These are phyloP conservation scores for Ruditapes philippinarum DNA, from an alignment of 1,140 invertebrate genomes.

Conservation along the genomic window DNA sequence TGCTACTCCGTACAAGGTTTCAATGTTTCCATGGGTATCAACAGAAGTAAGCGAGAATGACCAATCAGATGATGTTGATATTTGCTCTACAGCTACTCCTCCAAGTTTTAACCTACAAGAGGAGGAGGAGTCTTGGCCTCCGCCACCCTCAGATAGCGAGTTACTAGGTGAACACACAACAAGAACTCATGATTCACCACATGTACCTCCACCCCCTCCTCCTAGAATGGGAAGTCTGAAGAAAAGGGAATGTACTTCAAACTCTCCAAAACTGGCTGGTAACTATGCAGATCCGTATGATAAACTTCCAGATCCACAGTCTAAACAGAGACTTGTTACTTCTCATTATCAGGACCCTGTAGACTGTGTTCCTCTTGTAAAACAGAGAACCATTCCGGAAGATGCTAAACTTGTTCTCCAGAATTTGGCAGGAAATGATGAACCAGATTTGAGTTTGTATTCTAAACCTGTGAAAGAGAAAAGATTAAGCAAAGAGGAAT, in stretches of 20 bases:
- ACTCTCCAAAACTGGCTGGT: slow-evolving; percentile 18
- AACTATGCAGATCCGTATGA: slow-evolving; percentile 64
- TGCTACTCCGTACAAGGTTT: slow-evolving; percentile 52
- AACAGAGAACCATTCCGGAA: slow-evolving; percentile 41
- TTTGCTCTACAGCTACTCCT: slow-evolving; percentile 42
- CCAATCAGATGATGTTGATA: background rate
- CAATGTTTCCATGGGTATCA: slow-evolving; percentile 44
- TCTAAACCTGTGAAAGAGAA: slow-evolving; percentile 53
- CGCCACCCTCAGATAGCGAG: slow-evolving; percentile 24
- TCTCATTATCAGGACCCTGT: slow-evolving; percentile 54
- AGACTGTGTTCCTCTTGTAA: slow-evolving; percentile 31
- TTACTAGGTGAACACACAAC: background rate
- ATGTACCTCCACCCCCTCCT: slow-evolving; percentile 59
- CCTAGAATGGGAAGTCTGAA: slow-evolving; percentile 46
- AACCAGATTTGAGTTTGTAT: slow-evolving; percentile 63
- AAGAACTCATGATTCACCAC: slow-evolving; percentile 45
- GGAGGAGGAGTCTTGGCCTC: background rate
- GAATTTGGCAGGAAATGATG: slow-evolving; percentile 23
- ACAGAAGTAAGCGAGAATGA: background rate
- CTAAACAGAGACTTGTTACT: background rate
- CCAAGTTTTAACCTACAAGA: background rate
- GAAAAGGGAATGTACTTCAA: background rate
- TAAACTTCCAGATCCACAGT: slow-evolving; percentile 39
- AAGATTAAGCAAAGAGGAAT: slow-evolving; percentile 58
- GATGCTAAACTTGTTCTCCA: slow-evolving; percentile 40